Evolutionary conservation across 1,140 invertebrate species (phyloP), one percentile per base, ranked within the genome.

Genomic region (Laupala kohalensis): DNA sequence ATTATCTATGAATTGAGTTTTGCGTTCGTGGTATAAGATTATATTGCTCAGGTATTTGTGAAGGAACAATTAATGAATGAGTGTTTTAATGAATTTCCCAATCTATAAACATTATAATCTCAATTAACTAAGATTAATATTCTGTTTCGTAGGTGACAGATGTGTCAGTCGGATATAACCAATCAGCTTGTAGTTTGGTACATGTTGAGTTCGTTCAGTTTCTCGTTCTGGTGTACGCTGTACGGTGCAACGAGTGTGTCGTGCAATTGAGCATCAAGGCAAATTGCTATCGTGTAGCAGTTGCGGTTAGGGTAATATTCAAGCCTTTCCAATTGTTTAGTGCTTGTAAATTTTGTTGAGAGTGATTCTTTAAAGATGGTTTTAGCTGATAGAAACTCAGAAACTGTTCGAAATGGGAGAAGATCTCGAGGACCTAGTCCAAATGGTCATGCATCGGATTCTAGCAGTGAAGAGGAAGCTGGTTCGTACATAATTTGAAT

Each of bases 371-470:
- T 5, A 27, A 84, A 81, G 79, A 94, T 94, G 92, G 92, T 94
- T 78, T 86, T 94, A 79, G 90, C 92, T 13, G 92, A 94, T 79
- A 89, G 90, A 83, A 92, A 90, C 82, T 85, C 85, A 73, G 91
- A 92, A 76, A 87, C 87, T 81, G 86, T 90, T 74, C 84, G 91
- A 78, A 94, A 94, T 81, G 93, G 92, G 66, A 87, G 92, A 75
- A 87, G 92, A 81, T 94, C 92, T 74, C 86, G 92, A 78, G 92
- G 92, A 78, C 90, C 92, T 77, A 94, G 92, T 85, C 93, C 93
- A 72, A 94, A 93, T 85, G 90, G 89, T 74, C 89, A 92, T 81
- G 86, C 85, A 77, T 88, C 86, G 77, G 90, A 90, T 74, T 88
- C 88, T 67, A 92, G 89, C 77, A 91, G 89, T 74, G 90, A 92